A percentile compares a stretch with the other conserved stretches of the same genome.
Conservation (phyloP, 2,888 invertebrate species). For the Podotricha telesiphe region DNA sequence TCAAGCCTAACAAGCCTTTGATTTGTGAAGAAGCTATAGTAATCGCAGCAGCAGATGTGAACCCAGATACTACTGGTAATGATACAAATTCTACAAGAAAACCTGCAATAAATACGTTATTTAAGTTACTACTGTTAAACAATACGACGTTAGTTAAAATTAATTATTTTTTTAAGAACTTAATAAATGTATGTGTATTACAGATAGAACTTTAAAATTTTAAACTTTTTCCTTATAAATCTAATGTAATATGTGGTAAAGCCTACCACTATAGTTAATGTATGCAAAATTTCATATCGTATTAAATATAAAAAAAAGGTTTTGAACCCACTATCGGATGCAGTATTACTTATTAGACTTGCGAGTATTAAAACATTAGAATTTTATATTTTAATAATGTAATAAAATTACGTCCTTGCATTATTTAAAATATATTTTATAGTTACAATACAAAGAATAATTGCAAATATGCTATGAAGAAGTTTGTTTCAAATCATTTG, state of each 20-base stretch:
- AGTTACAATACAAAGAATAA: no score
- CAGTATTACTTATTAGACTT: no score
- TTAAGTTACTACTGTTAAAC: no score
- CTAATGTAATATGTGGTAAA: no score
- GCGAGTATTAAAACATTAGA: background rate
- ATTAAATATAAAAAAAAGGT: background rate
- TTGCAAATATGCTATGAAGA: background rate
- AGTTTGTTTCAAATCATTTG: background rate
- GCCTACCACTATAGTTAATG: no score
- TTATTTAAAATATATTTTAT: conserved; percentile 2
- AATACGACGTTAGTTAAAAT: no score
- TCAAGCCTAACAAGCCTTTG: conserved; percentile 86
- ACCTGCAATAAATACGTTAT: conserved; percentile 73
- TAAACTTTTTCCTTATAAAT: no score
- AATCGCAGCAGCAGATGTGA: conserved; percentile 89
- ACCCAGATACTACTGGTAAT: conserved; percentile 88
- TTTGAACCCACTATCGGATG: background rate
- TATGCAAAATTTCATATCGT: background rate
- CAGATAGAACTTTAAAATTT: background rate
- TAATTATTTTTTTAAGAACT: no score
- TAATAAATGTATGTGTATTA: no score
- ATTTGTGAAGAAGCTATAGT: conserved; percentile 90
- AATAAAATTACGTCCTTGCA: background rate
- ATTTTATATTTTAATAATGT: background rate
- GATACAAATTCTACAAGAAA: conserved; percentile 90